These are phyloP conservation scores for Trogon surrucura DNA, from an alignment of 2,113 vertebrate genomes.

Conservation along the genomic window DNA sequence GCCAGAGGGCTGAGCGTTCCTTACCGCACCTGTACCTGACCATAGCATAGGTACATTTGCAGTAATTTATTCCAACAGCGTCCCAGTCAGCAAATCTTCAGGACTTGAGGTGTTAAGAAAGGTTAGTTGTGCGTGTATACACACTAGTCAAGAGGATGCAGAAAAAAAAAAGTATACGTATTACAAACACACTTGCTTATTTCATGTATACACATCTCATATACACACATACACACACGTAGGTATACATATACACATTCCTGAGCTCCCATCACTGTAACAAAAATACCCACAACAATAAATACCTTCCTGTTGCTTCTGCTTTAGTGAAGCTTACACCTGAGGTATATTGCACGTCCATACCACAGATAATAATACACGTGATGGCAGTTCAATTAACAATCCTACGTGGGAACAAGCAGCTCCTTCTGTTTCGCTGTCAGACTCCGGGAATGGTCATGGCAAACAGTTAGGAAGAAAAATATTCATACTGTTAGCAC, in stretches of 20 bases:
- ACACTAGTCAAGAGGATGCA: not conserved
- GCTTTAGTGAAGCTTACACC: not conserved
- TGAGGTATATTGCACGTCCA: not conserved
- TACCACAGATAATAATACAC: no score
- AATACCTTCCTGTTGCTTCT: not conserved
- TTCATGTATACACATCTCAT: fast-evolving
- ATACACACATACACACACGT: not conserved
- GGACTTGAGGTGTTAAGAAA: not conserved
- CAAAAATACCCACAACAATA: not conserved
- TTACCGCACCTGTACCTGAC: not conserved
- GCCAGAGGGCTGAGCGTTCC: fast-evolving
- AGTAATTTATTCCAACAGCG: not conserved
- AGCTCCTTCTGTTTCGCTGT: not conserved
- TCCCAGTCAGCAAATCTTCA: not conserved
- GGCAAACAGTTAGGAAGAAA: not conserved
- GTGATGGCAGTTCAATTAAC: not conserved
- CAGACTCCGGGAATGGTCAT: not conserved
- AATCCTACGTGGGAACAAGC: not conserved
- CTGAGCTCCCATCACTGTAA: not conserved
- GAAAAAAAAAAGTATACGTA: fast-evolving
- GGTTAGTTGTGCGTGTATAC: not conserved
- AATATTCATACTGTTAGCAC: fast-evolving
- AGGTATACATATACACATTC: not conserved
- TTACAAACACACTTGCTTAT: fast-evolving
- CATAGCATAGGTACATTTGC: fast-evolving